Conservation (phyloP, 30 jellyfish, hydroid and myxozoan genomes). For the Aurelia sp. region DNA sequence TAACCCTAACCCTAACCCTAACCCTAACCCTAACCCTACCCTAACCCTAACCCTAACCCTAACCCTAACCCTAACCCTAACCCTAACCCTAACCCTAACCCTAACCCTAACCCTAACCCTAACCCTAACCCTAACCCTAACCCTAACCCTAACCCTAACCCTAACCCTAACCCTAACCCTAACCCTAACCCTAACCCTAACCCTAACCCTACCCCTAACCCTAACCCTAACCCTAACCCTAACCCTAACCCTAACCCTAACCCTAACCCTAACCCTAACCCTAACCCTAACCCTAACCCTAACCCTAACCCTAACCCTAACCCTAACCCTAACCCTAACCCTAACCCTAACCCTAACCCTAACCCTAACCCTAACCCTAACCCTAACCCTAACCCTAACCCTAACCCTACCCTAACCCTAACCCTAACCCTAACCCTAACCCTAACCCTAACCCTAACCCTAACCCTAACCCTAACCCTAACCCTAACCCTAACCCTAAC, state of each 20-base stretch:
- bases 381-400: constrained; percentile 37
- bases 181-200: neutral
- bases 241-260: neutral
- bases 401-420: no score
- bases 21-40: no score
- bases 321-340: constrained; percentile 4
- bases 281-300: constrained; percentile 9
- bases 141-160: neutral
- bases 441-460: constrained; percentile 53
- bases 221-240: constrained; percentile 5
- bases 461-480: constrained; percentile 34
- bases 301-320: neutral
- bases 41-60: no score
- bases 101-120: neutral
- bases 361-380: constrained; percentile 36
- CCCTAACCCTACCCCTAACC: neutral
- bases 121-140: neutral
- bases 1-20: no score
- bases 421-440: constrained; percentile 36
- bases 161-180: neutral
- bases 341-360: constrained; percentile 18
- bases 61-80: no score
- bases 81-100: neutral
- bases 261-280: neutral
- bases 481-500: constrained; percentile 39